phyloP scores from a whole-genome alignment of 2,113 vertebrate species.

The Gymnorhina tibicen region DNA sequence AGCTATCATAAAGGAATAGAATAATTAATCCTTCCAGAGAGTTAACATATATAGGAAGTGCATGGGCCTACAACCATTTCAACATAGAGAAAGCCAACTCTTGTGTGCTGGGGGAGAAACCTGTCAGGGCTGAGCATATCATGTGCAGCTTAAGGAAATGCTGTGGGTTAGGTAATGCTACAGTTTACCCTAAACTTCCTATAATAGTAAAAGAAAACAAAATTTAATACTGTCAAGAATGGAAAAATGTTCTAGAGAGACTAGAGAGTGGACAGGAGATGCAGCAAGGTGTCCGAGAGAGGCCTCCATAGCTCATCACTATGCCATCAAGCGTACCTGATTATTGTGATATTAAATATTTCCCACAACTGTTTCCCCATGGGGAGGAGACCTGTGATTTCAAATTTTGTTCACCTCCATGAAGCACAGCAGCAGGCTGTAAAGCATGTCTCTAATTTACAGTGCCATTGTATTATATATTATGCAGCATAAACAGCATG shows the following conservation, averaged over 20 bases:
- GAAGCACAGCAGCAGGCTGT: slow-evolving; percentile 12
- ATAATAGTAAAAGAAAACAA: not conserved
- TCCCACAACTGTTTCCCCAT: not conserved
- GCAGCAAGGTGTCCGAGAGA: not conserved
- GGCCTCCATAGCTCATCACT: not conserved
- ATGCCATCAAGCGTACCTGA: not conserved
- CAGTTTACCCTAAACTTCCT: not conserved
- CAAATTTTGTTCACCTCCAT: slow-evolving; percentile 5
- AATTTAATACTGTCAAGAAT: not conserved
- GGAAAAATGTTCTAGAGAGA: not conserved
- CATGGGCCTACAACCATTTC: not conserved
- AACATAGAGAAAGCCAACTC: not conserved
- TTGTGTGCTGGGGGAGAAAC: not conserved
- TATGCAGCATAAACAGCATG: slow-evolving; percentile 30
- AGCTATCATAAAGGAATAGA: not conserved
- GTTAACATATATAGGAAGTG: not conserved
- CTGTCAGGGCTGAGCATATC: not conserved
- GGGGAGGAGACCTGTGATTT: not conserved
- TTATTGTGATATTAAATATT: not conserved
- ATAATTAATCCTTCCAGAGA: not conserved
- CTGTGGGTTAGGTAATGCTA: not conserved
- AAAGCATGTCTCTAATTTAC: slow-evolving; percentile 39
- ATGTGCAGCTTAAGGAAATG: not conserved
- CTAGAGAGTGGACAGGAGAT: not conserved
- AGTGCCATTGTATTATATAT: slow-evolving; percentile 6